A percentile compares a stretch with the other conserved stretches of the same genome.
Conservation (phyloP, 1,140 invertebrate species). For the Aricia agestis region DNA sequence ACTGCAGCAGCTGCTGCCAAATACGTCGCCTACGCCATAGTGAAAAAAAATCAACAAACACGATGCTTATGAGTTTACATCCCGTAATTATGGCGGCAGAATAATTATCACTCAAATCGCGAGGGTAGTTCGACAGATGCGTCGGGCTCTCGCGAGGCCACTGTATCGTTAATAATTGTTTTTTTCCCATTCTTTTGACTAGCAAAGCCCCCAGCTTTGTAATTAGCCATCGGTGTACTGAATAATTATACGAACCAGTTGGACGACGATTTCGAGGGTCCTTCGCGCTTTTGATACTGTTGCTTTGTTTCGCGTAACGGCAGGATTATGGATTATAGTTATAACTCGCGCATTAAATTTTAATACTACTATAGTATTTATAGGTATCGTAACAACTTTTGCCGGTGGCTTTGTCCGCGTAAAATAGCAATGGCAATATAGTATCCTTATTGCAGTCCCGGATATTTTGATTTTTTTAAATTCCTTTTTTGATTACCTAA, state of each 20-base stretch:
- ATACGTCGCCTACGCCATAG: background rate
- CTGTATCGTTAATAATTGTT: constrained; percentile 72
- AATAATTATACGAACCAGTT: constrained; percentile 59
- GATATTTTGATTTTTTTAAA: no score
- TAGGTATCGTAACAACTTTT: no score
- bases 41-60: background rate
- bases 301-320: constrained; percentile 17
- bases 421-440: no score
- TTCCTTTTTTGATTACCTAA: no score
- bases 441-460: no score
- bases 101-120: constrained; percentile 71
- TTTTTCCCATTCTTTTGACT: constrained; percentile 61
- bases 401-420: no score
- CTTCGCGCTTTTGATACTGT: constrained; percentile 35
- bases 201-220: constrained; percentile 67
- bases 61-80: constrained; percentile 50
- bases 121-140: constrained; percentile 62
- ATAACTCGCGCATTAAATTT: background rate
- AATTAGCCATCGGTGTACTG: constrained; percentile 67
- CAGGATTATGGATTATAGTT: background rate
- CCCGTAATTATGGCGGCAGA: constrained; percentile 69
- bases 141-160: constrained; percentile 65
- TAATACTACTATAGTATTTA: no score
- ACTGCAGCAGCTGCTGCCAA: no score
- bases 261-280: constrained; percentile 38